phyloP scores from a whole-genome alignment of 2,797 vertebrate genomes.

The Pantherophis vulpinus region DNA sequence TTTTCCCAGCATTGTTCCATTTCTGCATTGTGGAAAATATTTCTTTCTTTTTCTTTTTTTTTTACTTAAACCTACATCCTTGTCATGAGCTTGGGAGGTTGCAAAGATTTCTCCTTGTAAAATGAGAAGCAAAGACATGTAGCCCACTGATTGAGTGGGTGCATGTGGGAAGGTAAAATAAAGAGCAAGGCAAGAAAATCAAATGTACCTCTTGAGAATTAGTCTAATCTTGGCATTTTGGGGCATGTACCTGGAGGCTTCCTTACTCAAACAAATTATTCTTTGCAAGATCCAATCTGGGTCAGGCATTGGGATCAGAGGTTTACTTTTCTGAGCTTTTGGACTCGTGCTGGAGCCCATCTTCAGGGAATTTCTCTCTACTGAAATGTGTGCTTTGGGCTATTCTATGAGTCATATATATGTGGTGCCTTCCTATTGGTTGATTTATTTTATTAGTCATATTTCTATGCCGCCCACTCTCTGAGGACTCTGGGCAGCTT shows the following conservation, averaged over 20 bases:
- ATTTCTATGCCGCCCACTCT: no score
- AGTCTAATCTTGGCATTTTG: not conserved
- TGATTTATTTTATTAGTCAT: not conserved
- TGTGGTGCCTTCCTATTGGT: not conserved
- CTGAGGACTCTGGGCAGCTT: no score
- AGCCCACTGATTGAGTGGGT: slow-evolving; percentile 67
- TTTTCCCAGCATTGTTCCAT: slow-evolving; percentile 88
- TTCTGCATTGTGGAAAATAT: slow-evolving; percentile 74
- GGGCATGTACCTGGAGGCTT: not conserved
- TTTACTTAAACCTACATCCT: slow-evolving; percentile 60
- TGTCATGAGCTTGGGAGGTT: slow-evolving; percentile 73
- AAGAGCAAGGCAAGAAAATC: slow-evolving; percentile 16
- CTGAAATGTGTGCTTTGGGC: not conserved
- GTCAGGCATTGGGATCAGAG: not conserved
- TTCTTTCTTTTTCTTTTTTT: not conserved
- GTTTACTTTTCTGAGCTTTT: not conserved
- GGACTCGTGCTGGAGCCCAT: not conserved
- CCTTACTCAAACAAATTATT: not conserved
- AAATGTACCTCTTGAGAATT: not conserved
- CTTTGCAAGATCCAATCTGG: not conserved
- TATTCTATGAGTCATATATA: not conserved
- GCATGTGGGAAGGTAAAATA: slow-evolving; percentile 50
- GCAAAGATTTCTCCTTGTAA: slow-evolving; percentile 59
- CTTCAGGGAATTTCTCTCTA: not conserved
- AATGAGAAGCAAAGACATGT: slow-evolving; percentile 61